Conservation (phyloP, 2,113 vertebrate species). For the Atlantisia rogersi region DNA sequence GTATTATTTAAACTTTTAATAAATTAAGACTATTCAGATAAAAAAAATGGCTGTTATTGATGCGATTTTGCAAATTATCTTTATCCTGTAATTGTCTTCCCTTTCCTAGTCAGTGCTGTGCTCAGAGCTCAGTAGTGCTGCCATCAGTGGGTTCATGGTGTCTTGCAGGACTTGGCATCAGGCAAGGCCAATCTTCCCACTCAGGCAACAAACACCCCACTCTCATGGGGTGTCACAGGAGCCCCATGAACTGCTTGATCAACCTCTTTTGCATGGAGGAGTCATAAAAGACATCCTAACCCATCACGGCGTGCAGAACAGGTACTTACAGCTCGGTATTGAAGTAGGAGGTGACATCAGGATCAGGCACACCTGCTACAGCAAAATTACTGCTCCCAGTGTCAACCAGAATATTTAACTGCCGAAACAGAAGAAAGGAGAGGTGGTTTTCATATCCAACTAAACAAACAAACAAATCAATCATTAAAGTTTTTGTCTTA, state of each 20-base stretch:
- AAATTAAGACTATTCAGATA: not conserved
- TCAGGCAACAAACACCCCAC: not conserved
- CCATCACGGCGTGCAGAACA: not conserved
- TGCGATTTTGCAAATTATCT: not conserved
- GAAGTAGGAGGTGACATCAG: conserved; percentile 86
- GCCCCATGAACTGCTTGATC: not conserved
- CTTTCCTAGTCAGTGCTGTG: not conserved
- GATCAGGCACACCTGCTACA: conserved; percentile 86
- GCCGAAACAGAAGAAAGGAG: conserved; percentile 62
- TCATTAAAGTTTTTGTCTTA: not conserved
- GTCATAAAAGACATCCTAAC: not conserved
- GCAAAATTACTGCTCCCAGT: conserved; percentile 99
- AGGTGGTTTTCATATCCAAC: conserved; percentile 5
- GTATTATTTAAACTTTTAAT: not conserved
- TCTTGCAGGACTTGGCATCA: not conserved
- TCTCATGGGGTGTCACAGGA: not conserved
- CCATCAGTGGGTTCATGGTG: not conserved
- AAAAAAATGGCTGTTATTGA: not conserved
- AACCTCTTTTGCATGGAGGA: not conserved
- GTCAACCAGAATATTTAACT: conserved; percentile 97
- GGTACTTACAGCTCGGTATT: conserved; percentile 71
- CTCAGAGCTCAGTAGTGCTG: not conserved
- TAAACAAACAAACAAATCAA: not conserved
- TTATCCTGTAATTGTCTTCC: not conserved
- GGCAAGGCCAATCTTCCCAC: not conserved